Conservation (phyloP, 2,888 invertebrate species). For the Drosophila cognata region DNA sequence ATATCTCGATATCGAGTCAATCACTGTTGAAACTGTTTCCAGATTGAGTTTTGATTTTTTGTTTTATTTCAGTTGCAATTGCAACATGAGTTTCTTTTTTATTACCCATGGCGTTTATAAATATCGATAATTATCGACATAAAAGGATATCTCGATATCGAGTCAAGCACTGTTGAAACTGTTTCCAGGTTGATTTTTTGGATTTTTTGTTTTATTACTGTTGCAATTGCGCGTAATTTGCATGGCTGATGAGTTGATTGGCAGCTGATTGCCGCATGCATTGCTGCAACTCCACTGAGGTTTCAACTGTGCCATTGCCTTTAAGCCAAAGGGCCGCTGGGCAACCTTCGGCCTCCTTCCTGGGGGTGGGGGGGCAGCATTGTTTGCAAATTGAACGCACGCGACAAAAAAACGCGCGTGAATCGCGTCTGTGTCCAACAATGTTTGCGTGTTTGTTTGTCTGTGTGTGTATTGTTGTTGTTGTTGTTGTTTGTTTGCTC, state of each 20-base stretch:
- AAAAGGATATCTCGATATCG: not conserved
- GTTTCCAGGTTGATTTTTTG: not conserved
- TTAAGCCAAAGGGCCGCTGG: conserved; percentile 32
- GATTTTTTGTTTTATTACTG: conserved; percentile 1
- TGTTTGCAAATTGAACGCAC: conserved; percentile 58
- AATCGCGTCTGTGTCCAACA: conserved; percentile 29
- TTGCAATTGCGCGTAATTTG: conserved; percentile 67
- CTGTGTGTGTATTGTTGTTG: not conserved
- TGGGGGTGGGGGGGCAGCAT: conserved; percentile 2
- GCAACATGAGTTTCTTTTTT: not conserved
- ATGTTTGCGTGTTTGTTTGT: not conserved
- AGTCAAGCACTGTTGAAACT: not conserved
- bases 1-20: no score
- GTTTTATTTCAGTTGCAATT: conserved; percentile 46
- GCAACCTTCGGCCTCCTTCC: not conserved
- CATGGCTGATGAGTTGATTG: conserved; percentile 48
- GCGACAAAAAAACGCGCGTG: conserved; percentile 61
- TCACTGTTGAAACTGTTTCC: no score
- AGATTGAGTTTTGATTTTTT: not conserved
- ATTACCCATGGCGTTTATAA: no score
- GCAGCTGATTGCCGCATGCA: conserved; percentile 6
- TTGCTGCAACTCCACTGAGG: conserved; percentile 15
- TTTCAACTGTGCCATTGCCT: conserved; percentile 57
- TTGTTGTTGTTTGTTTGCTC: conserved; percentile 9
- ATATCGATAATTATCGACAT: no score